Base-by-base conservation (phyloP, 2,113 vertebrate genomes). In the Ibidorhyncha struthersii region DNA sequence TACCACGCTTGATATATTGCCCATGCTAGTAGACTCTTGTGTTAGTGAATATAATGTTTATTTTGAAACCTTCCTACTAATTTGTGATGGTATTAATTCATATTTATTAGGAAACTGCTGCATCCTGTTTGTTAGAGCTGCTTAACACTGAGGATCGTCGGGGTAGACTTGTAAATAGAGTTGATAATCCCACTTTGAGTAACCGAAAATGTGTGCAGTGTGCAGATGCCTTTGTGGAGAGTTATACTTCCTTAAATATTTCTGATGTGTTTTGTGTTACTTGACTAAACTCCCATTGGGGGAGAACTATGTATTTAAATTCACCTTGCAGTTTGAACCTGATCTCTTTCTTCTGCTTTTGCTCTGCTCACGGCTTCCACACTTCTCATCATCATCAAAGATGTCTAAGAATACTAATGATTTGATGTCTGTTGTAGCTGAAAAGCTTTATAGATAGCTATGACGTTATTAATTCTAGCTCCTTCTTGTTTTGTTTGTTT, bases 101-200 rank as follows among this genome's bases (percentile, higher is more conserved):
- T 61, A 36, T 55, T 67, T 47, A 3, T 84, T 81, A 52, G 17
- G 14, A 83, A 89, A 41, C 13, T 89, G 38, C 11, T 80, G 34
- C 36, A 6, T 69, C 6, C 29, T 34, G 30, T 77, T 66, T 43
- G 8, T 58, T 40, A n/a, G 85, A 70, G 47, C 20, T 74, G 30
- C 47, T 93, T 61, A 81, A 36, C 8, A 4, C 26, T 17, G 30
- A 66, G 63, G 19, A 62, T 29, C 0, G 0, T 67, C 3, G 0
- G 15, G 14, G 10, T 40, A 11, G 30, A 20, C 27, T 61, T 78
- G 12, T 61, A 30, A 69, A 9, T 49, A 25, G 26, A 49, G 7
- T 19, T 58, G 10, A 17, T 66, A 74, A 55, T 47, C 21, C 27
- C n/a, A 27, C 10, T 52, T 52, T 11, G n/a, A 70, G 50, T 41